Base-by-base conservation (phyloP, 2,888 invertebrate genomes). In the Sinhomidia bicolor region DNA sequence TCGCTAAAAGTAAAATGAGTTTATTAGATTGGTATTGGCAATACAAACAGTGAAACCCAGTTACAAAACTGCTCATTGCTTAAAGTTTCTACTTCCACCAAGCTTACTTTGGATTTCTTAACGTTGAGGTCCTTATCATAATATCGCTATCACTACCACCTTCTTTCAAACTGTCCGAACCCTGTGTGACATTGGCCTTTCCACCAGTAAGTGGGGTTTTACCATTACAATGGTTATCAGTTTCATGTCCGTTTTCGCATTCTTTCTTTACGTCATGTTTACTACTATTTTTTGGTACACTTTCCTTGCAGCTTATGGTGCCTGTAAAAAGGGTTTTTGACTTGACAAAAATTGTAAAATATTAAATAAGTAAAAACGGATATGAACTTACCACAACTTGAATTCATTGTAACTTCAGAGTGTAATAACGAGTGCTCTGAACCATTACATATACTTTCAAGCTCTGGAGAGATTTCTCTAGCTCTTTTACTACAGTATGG, bases 401-500 rank as follows among this genome's bases (percentile, higher is more conserved):
- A 47, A 79, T 44, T 80, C 20, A 47, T 32, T 12, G 62, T 1
- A 14, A 80, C 23, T 44, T 82, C 82, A 29, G 68, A 47, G 7
- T 54, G 57, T n/a, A 84, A 17, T 23, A 84, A 32, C 17, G 84
- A 74, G 20, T 20, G 26, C 14, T 54, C 84, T 17, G 74, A 29
- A 20, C 79, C 78, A 44, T 29, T 71, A 20, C 85, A 80, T 57
- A 68, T 54, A 44, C 29, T 79, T 12, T 85, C 85, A 17, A 85
- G 20, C 9, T 85, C 85, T 3, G 91, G 91, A 7, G 91, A 91
- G 1, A 90, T 86, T 74, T 92, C 92, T 26, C 92, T 82, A 29
- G 91, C 85, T 81, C 91, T 29, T 86, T 92, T 92, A 17, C 89
- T 90, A 60, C 90, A 88, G 65, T 91, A 90, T 41, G 80, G 88